phyloP scores from a whole-genome alignment of 2,113 vertebrate genomes.

The Petaurus breviceps region DNA sequence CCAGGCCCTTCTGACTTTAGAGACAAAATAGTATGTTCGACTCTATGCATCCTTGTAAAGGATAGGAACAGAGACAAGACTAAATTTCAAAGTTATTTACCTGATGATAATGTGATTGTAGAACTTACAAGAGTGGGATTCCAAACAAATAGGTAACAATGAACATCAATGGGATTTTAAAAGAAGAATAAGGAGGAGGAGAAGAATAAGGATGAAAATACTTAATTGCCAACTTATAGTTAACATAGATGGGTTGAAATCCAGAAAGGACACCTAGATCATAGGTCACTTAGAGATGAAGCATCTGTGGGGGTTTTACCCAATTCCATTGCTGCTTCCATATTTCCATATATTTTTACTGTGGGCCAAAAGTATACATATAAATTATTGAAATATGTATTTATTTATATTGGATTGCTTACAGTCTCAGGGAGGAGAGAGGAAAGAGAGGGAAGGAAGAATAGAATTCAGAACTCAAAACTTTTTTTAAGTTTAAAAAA shows the following conservation, averaged over 20 bases:
- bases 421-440: too few relatives aligned
- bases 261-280: background rate
- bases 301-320: background rate
- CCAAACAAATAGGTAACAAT: background rate
- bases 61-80: background rate
- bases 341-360: constrained; percentile 15
- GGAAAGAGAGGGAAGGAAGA: too few relatives aligned
- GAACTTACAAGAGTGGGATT: background rate
- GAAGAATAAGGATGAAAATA: background rate
- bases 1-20: background rate
- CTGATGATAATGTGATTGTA: background rate
- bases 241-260: background rate
- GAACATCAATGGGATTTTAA: background rate
- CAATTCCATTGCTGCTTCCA: constrained; percentile 15
- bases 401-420: background rate
- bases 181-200: background rate
- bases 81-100: background rate
- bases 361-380: constrained; percentile 4
- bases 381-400: constrained; percentile 40
- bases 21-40: background rate
- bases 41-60: background rate
- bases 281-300: background rate
- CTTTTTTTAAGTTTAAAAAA: too few relatives aligned
- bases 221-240: background rate
- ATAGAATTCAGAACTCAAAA: too few relatives aligned